These are phyloP conservation scores for Drosophila pallidifrons DNA, from an alignment of 1,140 invertebrate genomes.

Conservation along the genomic window DNA sequence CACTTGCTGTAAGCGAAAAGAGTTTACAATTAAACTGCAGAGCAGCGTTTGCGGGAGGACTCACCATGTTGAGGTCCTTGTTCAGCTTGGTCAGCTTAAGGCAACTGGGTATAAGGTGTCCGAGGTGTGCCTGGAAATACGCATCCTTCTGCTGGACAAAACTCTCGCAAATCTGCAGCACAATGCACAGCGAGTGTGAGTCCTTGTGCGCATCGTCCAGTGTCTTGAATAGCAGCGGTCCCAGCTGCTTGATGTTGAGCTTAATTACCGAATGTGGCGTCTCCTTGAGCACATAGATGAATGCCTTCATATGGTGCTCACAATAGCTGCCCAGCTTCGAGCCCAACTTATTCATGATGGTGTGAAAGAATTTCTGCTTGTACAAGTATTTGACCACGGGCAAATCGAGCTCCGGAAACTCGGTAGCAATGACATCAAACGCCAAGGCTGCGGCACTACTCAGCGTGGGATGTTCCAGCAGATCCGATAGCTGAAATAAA, in stretches of 20 bases:
- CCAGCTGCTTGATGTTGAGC: conserved; percentile 88
- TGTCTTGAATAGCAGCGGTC: conserved; percentile 89
- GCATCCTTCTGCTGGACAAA: conserved; percentile 87
- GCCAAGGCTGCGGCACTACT: conserved; percentile 64
- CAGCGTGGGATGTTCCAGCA: conserved; percentile 78
- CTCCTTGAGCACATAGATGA: conserved; percentile 88
- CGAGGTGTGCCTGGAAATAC: conserved; percentile 87
- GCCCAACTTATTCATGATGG: conserved; percentile 85
- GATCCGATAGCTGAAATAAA: conserved; percentile 64
- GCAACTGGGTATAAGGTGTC: conserved; percentile 89
- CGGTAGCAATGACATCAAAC: conserved; percentile 77
- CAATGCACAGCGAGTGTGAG: conserved; percentile 86
- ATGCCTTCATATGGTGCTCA: conserved; percentile 87
- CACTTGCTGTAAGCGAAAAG: conserved; percentile 87
- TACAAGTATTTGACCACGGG: conserved; percentile 85
- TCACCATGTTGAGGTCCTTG: conserved; percentile 88
- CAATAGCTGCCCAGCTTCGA: conserved; percentile 84
- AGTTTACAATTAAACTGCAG: not conserved
- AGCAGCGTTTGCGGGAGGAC: conserved; percentile 29
- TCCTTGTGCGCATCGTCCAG: conserved; percentile 87
- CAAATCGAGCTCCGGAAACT: conserved; percentile 77
- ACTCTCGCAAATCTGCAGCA: conserved; percentile 87
- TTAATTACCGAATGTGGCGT: conserved; percentile 87
- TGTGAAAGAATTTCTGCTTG: conserved; percentile 88
- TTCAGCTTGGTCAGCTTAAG: conserved; percentile 87